Evolutionary conservation across 2,888 invertebrate species (phyloP).

Genomic region (Tuta absoluta): DNA sequence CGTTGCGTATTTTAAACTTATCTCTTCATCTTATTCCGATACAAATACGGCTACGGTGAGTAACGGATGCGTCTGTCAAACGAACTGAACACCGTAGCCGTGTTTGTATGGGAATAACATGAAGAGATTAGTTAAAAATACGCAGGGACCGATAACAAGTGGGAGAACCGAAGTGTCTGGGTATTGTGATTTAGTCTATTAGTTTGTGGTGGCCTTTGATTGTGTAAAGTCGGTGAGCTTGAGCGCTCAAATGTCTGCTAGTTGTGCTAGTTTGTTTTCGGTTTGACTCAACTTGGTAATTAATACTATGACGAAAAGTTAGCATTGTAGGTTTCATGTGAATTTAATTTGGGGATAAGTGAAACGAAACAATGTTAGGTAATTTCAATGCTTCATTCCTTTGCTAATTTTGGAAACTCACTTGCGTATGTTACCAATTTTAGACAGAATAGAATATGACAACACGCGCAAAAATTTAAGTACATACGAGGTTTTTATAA

Average conservation of each 20-base stretch:
- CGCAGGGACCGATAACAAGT: too few species aligned
- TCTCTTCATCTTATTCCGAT: too few species aligned
- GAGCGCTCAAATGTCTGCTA: not conserved
- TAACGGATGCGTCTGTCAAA: too few species aligned
- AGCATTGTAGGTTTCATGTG: not conserved
- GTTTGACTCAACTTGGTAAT: not conserved
- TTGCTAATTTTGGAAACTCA: not conserved
- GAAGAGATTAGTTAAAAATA: too few species aligned
- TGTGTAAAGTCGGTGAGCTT: not conserved
- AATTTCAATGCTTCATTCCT: not conserved
- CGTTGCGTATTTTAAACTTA: too few species aligned
- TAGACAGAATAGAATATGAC: not conserved
- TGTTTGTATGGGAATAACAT: too few species aligned
- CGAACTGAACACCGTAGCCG: too few species aligned
- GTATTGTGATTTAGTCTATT: slow-evolving; percentile 21
- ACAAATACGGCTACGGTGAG: too few species aligned
- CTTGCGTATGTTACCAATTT: not conserved
- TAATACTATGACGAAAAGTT: not conserved
- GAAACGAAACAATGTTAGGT: not conserved
- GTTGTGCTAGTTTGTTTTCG: not conserved
- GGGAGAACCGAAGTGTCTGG: too few species aligned
- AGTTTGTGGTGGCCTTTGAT: not conserved
- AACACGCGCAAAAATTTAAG: not conserved
- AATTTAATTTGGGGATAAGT: not conserved
- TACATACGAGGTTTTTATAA: not conserved